Base-by-base conservation (phyloP, 1,140 invertebrate species). In the Bombus haemorrhoidalis region DNA sequence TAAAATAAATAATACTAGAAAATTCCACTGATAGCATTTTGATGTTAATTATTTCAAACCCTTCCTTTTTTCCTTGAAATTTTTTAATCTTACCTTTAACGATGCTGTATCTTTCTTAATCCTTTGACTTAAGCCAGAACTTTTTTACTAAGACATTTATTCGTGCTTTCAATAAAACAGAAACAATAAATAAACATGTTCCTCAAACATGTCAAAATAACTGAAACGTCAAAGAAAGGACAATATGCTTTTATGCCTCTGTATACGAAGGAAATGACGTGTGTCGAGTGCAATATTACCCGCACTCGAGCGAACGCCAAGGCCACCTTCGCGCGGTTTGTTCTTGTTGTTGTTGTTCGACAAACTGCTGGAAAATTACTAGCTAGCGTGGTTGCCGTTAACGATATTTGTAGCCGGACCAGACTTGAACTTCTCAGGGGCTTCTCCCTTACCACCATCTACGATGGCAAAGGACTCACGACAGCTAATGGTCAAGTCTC, bases 401-500 rank as follows among this genome's bases (percentile, higher is more conserved):
- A 94, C 92, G 92, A 94, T 93, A 93, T 94, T 93, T 94, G 93
- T 92, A 92, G 91, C 87, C 43, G 85, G 87, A 91, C 91, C 91
- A 82, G 78, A 90, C 89, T 81, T 83, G 79, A 93, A 94, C 89
- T 94, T 94, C 91, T 89, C 86, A 85, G 91, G 88, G 85, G 78
- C 88, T 90, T 59, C 79, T 81, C 81, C 64, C 75, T 86, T 68
- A 57, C 64, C 79, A 74, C 69, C 80, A 77, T 83, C 80, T 77
- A 86, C 83, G 64, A 71, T 69, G 83, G 91, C 92, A 93, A 93
- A 93, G 91, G 85, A 89, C 86, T 88, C 86, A 81, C 91, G 87
- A 87, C 91, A 77, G 88, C 93, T 93, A 94, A 94, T 93, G 92
- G 93, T 93, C 92, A 94, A 94, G 93, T 94, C 93, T 89, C 83